These are phyloP conservation scores for Drosophila colorata DNA, from an alignment of 2,888 invertebrate species.

Conservation along the genomic window DNA sequence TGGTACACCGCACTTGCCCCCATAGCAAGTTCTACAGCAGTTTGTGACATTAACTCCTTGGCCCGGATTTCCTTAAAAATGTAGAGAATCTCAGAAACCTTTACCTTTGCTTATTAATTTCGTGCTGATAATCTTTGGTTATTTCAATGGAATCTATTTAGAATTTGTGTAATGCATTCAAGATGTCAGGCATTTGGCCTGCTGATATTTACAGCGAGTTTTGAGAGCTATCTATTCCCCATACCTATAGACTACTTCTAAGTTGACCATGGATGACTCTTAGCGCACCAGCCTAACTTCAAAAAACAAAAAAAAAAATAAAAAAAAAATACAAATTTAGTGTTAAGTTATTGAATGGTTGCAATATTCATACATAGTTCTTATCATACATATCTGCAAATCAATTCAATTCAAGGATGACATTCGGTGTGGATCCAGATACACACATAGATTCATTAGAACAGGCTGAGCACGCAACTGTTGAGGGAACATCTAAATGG, in stretches of 20 bases:
- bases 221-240: neutral
- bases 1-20: neutral
- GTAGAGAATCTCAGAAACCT: neutral
- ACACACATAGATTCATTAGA: slow-evolving; percentile 99
- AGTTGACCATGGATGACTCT: slow-evolving; percentile 1
- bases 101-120: neutral
- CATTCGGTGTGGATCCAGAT: slow-evolving; percentile 98
- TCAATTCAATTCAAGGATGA: slow-evolving; percentile 90
- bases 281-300: slow-evolving; percentile 31
- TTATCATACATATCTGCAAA: slow-evolving; percentile 30
- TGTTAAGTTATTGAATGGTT: slow-evolving; percentile 15
- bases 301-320: neutral
- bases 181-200: too few species aligned
- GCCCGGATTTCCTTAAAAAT: neutral
- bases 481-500: slow-evolving; percentile 99
- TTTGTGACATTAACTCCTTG: neutral
- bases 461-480: slow-evolving; percentile 98
- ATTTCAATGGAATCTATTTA: too few species aligned
- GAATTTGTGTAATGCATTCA: neutral
- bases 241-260: neutral
- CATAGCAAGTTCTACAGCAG: neutral
- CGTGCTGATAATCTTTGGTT: neutral
- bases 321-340: slow-evolving; percentile 1
- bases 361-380: slow-evolving; percentile 13
- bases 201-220: too few species aligned